A percentile compares a stretch with the other conserved stretches of the same genome.
Conservation (phyloP, 1,140 invertebrate genomes). For the Hydropsyche tenuis region DNA sequence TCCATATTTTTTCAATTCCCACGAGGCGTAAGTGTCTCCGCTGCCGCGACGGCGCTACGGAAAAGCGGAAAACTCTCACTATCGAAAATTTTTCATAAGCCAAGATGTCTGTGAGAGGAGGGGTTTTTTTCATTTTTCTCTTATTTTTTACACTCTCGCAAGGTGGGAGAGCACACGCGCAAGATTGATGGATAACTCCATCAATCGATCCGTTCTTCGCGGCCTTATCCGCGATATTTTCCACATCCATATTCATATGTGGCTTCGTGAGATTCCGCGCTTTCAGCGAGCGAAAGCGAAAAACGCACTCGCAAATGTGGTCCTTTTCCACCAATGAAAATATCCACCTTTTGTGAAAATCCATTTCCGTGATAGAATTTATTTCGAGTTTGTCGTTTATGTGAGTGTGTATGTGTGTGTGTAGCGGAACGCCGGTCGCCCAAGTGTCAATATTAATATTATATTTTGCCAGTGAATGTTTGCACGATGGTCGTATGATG, state of each 20-base stretch:
- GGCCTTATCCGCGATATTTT: background rate
- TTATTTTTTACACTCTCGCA: too few species aligned
- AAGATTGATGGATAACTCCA: constrained; percentile 27
- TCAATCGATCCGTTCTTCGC: constrained; percentile 1
- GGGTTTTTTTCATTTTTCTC: too few species aligned
- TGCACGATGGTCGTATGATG: too few species aligned
- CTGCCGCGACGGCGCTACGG: background rate
- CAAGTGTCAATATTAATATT: too few species aligned
- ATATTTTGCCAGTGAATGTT: too few species aligned
- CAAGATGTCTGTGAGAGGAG: constrained; percentile 16
- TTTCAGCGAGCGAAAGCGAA: background rate
- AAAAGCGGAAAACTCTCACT: background rate
- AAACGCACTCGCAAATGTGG: too few species aligned
- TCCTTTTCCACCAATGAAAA: too few species aligned
- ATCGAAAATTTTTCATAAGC: constrained; percentile 26
- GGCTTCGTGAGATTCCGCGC: background rate
- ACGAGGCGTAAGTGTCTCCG: background rate
- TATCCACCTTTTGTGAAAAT: too few species aligned
- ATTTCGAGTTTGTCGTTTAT: too few species aligned
- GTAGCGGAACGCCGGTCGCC: too few species aligned
- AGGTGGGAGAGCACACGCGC: background rate
- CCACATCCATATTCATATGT: constrained; percentile 17
- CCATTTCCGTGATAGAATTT: too few species aligned
- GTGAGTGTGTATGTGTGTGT: too few species aligned
- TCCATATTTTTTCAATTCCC: constrained; percentile 27